Base-by-base conservation (phyloP, 2,113 vertebrate species). In the Bambusicola thoracicus region DNA sequence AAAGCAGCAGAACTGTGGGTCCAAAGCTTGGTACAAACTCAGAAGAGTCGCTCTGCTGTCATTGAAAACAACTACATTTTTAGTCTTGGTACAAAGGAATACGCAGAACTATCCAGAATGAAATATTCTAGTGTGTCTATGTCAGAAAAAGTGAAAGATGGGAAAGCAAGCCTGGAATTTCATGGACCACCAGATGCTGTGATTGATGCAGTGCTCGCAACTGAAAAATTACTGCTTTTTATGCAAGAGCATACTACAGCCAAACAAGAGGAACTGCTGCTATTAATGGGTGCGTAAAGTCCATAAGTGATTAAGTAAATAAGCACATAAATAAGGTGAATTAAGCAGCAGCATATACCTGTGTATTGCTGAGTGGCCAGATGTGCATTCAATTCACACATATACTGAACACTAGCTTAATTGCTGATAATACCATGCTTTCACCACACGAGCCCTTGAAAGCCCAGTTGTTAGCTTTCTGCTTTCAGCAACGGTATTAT, bases 11-110 rank as follows among this genome's bases (percentile, higher is more conserved):
- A 92, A 12, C 29, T 3, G 0, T 99, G 99, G 99, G 87, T 98
- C 56, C 72, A 13, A 8, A 17, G 10, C 0, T 4, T 95, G 8
- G 36, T 97, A 55, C 17, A 8, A 38, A n/a, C 78, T 29, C 22
- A 17, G 22, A 20, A 44, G 13, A 3, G 2, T 3, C 3, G 53
- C 4, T 1, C 0, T 76, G 87, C 93, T 55, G 1, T 25, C 36
- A 98, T 99, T 93, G 61, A 68, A 69, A 98, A 98, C 93, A 98
- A 98, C 87, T 98, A 96, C 77, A 95, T 99, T 83, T 94, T 97
- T 78, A 97, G 97, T 92, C 87, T 99, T 0, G 97, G 98, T 19
- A 97, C 95, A 69, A 20, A 76, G 1, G 96, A 99, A 32, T 96
- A 98, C 46, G 73, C 67, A 62, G 46, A 82, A 36, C 95, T 99